Base-by-base conservation (phyloP, 1,140 invertebrate species). In the Drosophila eugracilis region DNA sequence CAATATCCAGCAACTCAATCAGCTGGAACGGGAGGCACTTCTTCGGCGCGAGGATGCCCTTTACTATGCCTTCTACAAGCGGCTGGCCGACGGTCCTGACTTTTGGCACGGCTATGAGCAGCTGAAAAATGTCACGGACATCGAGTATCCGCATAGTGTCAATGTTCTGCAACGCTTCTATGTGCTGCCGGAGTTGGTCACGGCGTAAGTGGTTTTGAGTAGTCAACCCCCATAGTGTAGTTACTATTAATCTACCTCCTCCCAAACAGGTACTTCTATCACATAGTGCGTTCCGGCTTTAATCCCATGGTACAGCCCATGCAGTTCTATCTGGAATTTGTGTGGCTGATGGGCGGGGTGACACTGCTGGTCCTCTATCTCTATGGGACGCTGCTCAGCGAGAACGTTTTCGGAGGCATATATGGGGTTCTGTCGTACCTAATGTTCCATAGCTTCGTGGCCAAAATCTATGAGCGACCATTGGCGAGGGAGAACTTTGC, bases 51-150 rank as follows among this genome's bases (percentile, higher is more conserved):
- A 91, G 52, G 89, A 91, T 66, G 90, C 91, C 19, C 63, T 91
- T 0, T 91, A 91, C 44, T 91, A 88, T 52, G 89, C 85, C 24
- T 91, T 91, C 75, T 91, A 91, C 73, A 91, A 91, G 52, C 89
- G 80, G 19, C 53, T 91, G n/a, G 75, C 73, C 19, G 86, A 91
- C 1, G 85, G 84, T 0, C 71, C 77, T 0, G 67, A 81, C 42
- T 91, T 91, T 44, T 84, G 75, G 76, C 60, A 75, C 28, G 90
- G 91, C 48, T 88, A 88, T n/a, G 71, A 88, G 42, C 69, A 88
- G 48, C 48, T 91, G 1, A 75, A 79, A 34, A 83, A 90, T 37
- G 69, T 89, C 36, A 91, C 91, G n/a, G 70, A 78, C 50, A 91
- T 91, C 30, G 90, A 91, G 67, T 90, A 91, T 52, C 88, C 89